Conservation (phyloP, 2,797 vertebrate genomes). For the Onychomys torridus region DNA sequence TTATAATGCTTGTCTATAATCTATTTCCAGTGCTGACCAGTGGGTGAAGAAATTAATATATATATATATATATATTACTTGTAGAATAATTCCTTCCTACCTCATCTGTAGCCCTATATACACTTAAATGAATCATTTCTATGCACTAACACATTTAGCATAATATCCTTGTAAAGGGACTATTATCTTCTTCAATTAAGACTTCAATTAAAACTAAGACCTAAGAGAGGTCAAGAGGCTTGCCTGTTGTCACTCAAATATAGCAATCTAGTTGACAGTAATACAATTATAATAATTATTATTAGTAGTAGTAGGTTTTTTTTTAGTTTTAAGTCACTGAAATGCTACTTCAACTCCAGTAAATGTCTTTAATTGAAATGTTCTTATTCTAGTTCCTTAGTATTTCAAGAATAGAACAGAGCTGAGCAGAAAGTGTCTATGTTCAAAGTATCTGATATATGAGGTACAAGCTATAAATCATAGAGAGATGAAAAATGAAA, state of each 20-base stretch:
- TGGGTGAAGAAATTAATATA: neutral
- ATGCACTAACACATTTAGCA: neutral
- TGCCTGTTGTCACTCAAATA: neutral
- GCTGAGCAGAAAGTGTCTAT: neutral
- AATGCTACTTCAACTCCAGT: neutral
- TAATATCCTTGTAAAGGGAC: neutral
- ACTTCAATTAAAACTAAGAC: neutral
- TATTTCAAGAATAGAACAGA: neutral
- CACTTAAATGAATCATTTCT: neutral
- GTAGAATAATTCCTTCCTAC: neutral
- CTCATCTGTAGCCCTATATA: neutral
- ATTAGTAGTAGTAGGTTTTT: too few relatives aligned
- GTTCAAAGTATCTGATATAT: neutral
- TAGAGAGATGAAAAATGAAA: neutral
- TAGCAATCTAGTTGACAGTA: neutral
- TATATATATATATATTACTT: constrained; percentile 39
- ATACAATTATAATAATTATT: neutral
- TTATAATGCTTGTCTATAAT: neutral
- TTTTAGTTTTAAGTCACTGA: neutral
- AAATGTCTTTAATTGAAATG: neutral
- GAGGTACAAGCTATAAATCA: neutral
- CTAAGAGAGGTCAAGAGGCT: neutral
- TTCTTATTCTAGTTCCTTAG: neutral
- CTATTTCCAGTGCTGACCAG: neutral
- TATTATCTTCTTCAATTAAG: neutral